phyloP scores from a whole-genome alignment of 2,888 invertebrate species.

The Bombyx huttoni region DNA sequence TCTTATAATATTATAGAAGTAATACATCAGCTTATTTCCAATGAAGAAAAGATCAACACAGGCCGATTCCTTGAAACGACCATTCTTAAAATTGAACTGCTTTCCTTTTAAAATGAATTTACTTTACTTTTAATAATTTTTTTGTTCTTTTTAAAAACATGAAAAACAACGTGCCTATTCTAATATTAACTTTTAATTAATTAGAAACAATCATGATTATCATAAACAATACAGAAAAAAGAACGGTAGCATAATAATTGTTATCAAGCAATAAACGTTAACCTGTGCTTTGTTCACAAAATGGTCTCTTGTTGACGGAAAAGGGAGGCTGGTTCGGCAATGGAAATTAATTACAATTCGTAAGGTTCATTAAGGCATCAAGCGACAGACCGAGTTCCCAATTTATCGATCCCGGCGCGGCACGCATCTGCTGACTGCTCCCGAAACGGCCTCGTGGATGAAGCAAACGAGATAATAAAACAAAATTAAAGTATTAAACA shows the following conservation, averaged over 20 bases:
- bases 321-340: background rate
- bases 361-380: conserved; percentile 2
- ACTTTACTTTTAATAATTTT: too few species aligned
- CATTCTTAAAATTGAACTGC: too few species aligned
- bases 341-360: background rate
- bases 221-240: too few species aligned
- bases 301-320: background rate
- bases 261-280: background rate
- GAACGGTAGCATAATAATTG: background rate
- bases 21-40: background rate
- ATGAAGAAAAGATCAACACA: too few species aligned
- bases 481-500: background rate
- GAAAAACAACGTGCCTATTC: too few species aligned
- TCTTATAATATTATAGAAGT: background rate
- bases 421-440: conserved; percentile 11
- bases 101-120: too few species aligned
- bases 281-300: background rate
- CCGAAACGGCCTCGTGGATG: background rate
- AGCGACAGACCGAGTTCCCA: conserved; percentile 10
- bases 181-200: too few species aligned
- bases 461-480: background rate
- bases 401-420: conserved; percentile 17
- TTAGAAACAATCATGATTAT: too few species aligned
- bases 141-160: too few species aligned
- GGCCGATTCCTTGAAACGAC: too few species aligned